phyloP scores from a whole-genome alignment of 1,140 invertebrate genomes.

The Anoplophora glabripennis region DNA sequence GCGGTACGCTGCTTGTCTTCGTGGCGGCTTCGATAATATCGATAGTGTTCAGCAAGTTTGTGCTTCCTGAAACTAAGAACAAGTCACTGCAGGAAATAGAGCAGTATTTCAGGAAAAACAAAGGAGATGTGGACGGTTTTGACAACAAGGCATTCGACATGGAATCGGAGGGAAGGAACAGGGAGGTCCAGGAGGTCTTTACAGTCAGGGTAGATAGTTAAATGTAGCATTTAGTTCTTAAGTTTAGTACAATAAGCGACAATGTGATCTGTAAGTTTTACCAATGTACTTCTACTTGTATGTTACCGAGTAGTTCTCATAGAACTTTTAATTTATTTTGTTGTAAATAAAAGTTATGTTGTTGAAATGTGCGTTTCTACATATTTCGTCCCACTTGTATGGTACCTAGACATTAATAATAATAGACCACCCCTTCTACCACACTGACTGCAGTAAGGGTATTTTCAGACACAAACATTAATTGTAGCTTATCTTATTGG shows the following conservation, averaged over 20 bases:
- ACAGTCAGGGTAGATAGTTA: neutral
- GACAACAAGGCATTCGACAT: constrained; percentile 30
- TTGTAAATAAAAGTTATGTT: constrained; percentile 5
- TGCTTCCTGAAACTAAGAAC: constrained; percentile 79
- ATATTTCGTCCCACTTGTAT: too few relatives aligned
- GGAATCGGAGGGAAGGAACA: constrained; percentile 21
- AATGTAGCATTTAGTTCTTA: neutral
- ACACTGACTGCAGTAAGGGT: too few relatives aligned
- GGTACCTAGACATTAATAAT: too few relatives aligned
- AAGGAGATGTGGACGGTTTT: constrained; percentile 36
- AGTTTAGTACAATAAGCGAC: neutral
- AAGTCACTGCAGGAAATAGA: constrained; percentile 77
- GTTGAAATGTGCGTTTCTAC: too few relatives aligned
- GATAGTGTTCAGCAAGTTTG: constrained; percentile 62
- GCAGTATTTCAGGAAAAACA: constrained; percentile 55
- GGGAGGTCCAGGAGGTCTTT: neutral
- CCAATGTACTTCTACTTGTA: neutral
- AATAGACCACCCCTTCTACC: too few relatives aligned
- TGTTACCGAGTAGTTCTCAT: constrained; percentile 10
- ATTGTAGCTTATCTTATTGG: too few relatives aligned
- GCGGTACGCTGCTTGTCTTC: constrained; percentile 76
- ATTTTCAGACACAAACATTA: too few relatives aligned
- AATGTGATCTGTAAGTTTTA: constrained; percentile 8
- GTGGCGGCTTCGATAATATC: constrained; percentile 64
- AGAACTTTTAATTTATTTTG: constrained; percentile 19